Evolutionary conservation across 2,797 vertebrate species (phyloP), one percentile per base, ranked within the genome.

Genomic region (Rhinoraja longicauda): DNA sequence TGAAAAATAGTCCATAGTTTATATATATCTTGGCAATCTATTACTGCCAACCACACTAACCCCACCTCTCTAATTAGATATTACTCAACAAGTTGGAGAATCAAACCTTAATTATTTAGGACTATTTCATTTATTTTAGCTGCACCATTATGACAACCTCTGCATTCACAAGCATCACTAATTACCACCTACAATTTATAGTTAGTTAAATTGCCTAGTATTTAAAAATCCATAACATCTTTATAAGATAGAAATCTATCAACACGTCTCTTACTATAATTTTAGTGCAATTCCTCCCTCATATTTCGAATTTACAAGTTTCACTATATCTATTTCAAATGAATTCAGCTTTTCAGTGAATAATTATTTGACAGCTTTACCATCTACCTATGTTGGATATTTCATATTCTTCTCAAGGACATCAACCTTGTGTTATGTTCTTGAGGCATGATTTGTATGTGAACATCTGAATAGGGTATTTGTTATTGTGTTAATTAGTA

Each of bases 21-120:
- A 64, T 62, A 67, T 88, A 32, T 88, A 88, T 88, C 88, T 88
- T 88, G 84, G 59, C 84, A 88, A 67, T 6, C 36, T 88, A 88
- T 36, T 67, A 62, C 59, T 88, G 59, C 17, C 15, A 7, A 88
- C 62, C 59, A 64, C 84, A 88, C 9, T 19, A 88, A 67, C 59
- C 59, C 59, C 59, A 88, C 84, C 84, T 88, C n/a, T 24, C 1
- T 36, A 67, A 67, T 67, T 32, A 88, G 84, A 88, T 84, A 67
- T 88, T 67, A n/a, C 59, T 88, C 62, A 88, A 88, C 6, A 36
- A 88, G 59, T 67, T 88, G 59, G n/a, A 62, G 62, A 67, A 88
- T 64, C 53, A 86, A 86, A 57, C 57, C 64, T 88, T 67, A 15
- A 88, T 88, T 59, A 84, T 62, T 84, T 62, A n/a, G 29, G 81